These are phyloP conservation scores for Neoascia interrupta DNA, from an alignment of 2,888 invertebrate species.

Conservation along the genomic window DNA sequence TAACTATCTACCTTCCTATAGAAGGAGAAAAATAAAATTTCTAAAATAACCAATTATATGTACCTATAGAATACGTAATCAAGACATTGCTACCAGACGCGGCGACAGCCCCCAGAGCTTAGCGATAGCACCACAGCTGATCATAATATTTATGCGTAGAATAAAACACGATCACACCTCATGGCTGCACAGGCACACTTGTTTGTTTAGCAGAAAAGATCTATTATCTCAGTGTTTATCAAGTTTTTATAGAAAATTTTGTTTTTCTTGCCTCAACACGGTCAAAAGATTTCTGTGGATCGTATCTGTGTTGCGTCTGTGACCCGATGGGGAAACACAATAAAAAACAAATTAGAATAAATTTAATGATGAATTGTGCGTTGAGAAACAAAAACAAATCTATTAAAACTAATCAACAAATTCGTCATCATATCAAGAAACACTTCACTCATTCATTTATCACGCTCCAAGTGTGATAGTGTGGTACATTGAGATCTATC, in stretches of 20 bases:
- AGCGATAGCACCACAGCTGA: slow-evolving; percentile 43
- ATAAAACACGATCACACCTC: slow-evolving; percentile 61
- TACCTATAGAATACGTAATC: too few species aligned
- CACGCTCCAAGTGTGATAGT: slow-evolving; percentile 17
- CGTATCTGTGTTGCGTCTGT: not conserved
- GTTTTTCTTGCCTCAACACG: slow-evolving; percentile 2
- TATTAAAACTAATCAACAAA: slow-evolving; percentile 46
- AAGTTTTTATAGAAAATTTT: slow-evolving; percentile 54
- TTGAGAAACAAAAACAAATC: slow-evolving; percentile 26
- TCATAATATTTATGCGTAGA: slow-evolving; percentile 52
- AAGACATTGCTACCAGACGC: too few species aligned
- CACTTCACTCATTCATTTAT: slow-evolving; percentile 39
- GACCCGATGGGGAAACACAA: too few species aligned
- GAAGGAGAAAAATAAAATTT: not conserved
- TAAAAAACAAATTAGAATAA: too few species aligned
- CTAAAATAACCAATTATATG: too few species aligned
- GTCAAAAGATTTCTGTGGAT: slow-evolving; percentile 17
- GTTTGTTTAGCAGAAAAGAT: slow-evolving; percentile 21
- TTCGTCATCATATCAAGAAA: slow-evolving; percentile 18
- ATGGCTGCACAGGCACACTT: slow-evolving; percentile 47
- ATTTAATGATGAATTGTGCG: not conserved
- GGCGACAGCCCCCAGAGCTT: too few species aligned
- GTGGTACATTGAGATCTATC: slow-evolving; percentile 32
- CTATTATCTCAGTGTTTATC: slow-evolving; percentile 50
- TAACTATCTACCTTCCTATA: too few species aligned